Evolutionary conservation across 1,140 invertebrate species (phyloP).

Genomic region (Nasonia giraulti): DNA sequence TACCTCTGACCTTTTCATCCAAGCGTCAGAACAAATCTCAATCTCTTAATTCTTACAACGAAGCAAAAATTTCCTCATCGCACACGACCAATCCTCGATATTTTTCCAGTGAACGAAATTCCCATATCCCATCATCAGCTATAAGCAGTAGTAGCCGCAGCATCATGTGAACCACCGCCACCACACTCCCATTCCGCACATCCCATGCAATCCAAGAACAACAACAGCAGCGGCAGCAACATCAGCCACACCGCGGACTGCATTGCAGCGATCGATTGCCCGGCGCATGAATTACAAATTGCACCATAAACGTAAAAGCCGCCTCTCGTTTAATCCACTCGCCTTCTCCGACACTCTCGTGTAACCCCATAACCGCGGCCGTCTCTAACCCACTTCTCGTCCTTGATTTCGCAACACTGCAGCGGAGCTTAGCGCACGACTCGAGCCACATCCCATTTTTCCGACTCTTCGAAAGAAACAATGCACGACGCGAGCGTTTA

Average conservation of each 20-base stretch:
- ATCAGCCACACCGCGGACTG: not conserved
- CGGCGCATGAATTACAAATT: constrained; percentile 14
- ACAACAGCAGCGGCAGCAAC: not conserved
- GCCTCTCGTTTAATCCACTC: not conserved
- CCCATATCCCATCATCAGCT: not conserved
- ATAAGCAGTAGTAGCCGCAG: no score
- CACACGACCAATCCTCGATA: not conserved
- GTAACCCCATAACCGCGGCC: constrained; percentile 7
- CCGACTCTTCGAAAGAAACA: not conserved
- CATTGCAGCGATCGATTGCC: not conserved
- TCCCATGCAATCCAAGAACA: not conserved
- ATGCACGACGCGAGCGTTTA: not conserved
- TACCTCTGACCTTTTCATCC: no score
- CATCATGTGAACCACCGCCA: no score
- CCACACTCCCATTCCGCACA: no score
- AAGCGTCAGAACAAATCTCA: no score
- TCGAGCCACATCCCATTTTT: constrained; percentile 26
- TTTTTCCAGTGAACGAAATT: not conserved
- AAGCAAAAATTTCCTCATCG: not conserved
- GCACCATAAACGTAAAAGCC: constrained; percentile 15
- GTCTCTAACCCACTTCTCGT: constrained; percentile 24
- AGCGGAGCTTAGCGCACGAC: not conserved
- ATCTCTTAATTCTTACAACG: no score
- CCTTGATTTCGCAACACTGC: constrained; percentile 11
- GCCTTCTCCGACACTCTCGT: not conserved